Evolutionary conservation across 2,113 vertebrate genomes (phyloP).

Genomic region (Rhipidura dahli): DNA sequence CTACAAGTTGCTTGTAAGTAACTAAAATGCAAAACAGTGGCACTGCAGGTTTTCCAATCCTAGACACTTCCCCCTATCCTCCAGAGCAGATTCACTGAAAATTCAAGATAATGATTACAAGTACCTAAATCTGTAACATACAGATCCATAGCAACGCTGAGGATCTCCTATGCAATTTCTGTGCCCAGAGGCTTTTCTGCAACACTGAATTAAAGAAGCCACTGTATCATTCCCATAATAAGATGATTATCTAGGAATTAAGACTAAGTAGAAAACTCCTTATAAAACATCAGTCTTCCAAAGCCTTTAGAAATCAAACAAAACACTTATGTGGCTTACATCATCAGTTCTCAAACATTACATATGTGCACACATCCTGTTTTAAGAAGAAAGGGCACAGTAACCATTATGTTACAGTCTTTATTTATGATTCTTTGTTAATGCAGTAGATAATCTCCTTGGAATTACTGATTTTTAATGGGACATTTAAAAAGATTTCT

Average conservation of each 20-base stretch:
- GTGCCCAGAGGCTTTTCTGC: neutral
- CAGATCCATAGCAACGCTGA: neutral
- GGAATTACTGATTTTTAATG: neutral
- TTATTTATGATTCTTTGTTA: neutral
- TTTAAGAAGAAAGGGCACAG: neutral
- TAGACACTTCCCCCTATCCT: neutral
- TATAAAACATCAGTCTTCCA: neutral
- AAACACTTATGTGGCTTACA: neutral
- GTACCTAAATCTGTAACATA: neutral
- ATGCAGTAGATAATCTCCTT: neutral
- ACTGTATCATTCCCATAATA: neutral
- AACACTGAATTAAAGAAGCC: neutral
- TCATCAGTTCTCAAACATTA: neutral
- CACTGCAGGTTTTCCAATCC: neutral
- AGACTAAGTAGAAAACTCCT: neutral
- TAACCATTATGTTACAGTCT: neutral
- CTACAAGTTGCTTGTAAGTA: neutral
- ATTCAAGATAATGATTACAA: neutral
- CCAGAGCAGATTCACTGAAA: neutral
- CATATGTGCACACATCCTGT: neutral
- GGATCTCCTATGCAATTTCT: neutral
- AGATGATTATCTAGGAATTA: constrained; percentile 14
- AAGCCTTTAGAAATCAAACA: neutral
- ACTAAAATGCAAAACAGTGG: neutral
- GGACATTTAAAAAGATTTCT: neutral